Conservation (phyloP, 2,888 invertebrate species). For the Pemphredon lugubris region DNA sequence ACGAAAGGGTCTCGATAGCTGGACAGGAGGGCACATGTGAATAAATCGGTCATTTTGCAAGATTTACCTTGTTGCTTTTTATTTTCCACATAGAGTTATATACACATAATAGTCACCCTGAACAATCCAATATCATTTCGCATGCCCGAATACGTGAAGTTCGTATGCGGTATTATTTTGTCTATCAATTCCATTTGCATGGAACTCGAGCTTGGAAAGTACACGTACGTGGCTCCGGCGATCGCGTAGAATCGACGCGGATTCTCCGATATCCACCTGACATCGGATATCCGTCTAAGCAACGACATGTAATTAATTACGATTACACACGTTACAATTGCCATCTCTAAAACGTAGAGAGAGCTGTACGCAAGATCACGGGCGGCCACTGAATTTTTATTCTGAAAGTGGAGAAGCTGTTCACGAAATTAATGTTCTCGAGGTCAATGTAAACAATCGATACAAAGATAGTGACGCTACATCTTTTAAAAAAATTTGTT, state of each 20-base stretch:
- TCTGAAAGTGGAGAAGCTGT: slow-evolving; percentile 44
- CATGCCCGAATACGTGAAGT: slow-evolving; percentile 65
- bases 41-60: slow-evolving; percentile 20
- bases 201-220: slow-evolving; percentile 62
- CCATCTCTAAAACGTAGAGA: slow-evolving; percentile 6
- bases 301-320: slow-evolving; percentile 23
- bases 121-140: slow-evolving; percentile 73
- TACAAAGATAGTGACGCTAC: slow-evolving; percentile 38
- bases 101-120: slow-evolving; percentile 67
- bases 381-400: slow-evolving; percentile 44
- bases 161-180: slow-evolving; percentile 67
- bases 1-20: slow-evolving; percentile 62
- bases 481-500: slow-evolving; percentile 15
- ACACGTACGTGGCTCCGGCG: slow-evolving; percentile 70
- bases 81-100: slow-evolving; percentile 60
- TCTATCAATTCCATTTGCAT: slow-evolving; percentile 69
- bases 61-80: slow-evolving; percentile 32
- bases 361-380: slow-evolving; percentile 40
- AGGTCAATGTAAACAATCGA: slow-evolving; percentile 22
- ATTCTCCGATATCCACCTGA: slow-evolving; percentile 60
- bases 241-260: slow-evolving; percentile 66
- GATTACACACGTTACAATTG: background rate
- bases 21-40: slow-evolving; percentile 14
- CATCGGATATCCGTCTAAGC: slow-evolving; percentile 35
- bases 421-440: slow-evolving; percentile 30